Percentiles rank a stretch among this genome's conserved stretches.
phyloP scores from a whole-genome alignment of 2,797 vertebrate species.

The Myoxocephalus aenaeus region DNA sequence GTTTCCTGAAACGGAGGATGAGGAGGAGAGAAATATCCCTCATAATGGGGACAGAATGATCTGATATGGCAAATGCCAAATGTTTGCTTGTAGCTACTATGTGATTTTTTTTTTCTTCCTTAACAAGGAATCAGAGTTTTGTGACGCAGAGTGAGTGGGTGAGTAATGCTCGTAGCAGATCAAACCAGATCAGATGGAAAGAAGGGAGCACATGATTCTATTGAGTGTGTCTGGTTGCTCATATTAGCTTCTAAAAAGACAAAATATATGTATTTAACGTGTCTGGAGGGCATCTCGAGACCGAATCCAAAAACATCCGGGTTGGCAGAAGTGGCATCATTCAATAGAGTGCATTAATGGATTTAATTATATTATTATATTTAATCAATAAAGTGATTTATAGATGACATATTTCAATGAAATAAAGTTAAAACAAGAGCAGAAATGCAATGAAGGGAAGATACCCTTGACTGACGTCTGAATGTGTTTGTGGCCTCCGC shows the following conservation, averaged over 20 bases:
- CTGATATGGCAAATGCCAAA: slow-evolving; percentile 53
- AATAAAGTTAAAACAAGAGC: slow-evolving; percentile 9
- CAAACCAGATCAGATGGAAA: slow-evolving; percentile 42
- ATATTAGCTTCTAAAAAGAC: slow-evolving; percentile 22
- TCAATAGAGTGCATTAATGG: slow-evolving; percentile 19
- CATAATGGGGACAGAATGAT: slow-evolving; percentile 47
- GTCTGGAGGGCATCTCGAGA: slow-evolving; percentile 20
- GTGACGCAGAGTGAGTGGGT: slow-evolving; percentile 19
- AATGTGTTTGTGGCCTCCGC: slow-evolving; percentile 15
- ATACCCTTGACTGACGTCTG: slow-evolving; percentile 24
- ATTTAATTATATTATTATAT: slow-evolving; percentile 24
- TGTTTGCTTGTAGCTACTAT: slow-evolving; percentile 38
- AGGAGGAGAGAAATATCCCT: slow-evolving; percentile 39
- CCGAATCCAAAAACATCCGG: slow-evolving; percentile 8
- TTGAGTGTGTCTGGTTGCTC: slow-evolving; percentile 34
- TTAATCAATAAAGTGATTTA: slow-evolving; percentile 1
- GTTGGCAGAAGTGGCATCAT: slow-evolving; percentile 3
- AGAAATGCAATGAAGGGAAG: neutral
- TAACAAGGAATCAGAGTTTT: slow-evolving; percentile 52
- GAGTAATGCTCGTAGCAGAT: slow-evolving; percentile 32
- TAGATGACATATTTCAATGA: slow-evolving; percentile 7
- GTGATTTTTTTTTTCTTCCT: slow-evolving; percentile 53
- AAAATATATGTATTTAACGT: slow-evolving; percentile 13
- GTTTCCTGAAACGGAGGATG: slow-evolving; percentile 36
- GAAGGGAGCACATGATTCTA: slow-evolving; percentile 41